Evolutionary conservation across 2,888 invertebrate species (phyloP).

Genomic region (Drosophila meridionalis): DNA sequence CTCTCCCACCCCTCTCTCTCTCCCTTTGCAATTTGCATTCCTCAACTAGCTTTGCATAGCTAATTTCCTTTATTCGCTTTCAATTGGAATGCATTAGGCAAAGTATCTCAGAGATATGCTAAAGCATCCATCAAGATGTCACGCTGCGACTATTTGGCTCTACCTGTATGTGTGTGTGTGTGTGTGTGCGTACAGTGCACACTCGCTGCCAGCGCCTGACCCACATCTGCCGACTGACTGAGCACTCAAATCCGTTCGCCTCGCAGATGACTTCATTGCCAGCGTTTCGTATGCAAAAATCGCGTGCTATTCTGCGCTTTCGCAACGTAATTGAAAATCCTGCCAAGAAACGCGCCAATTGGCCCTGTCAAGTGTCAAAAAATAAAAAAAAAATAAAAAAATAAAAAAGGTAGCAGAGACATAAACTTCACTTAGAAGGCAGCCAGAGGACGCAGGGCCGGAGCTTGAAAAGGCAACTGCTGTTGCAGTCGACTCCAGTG

Average conservation of each 20-base stretch:
- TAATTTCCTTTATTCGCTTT: constrained; percentile 15
- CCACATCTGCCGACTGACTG: constrained; percentile 23
- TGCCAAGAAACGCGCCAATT: constrained; percentile 49
- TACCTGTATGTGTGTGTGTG: neutral
- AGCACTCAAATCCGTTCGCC: constrained; percentile 8
- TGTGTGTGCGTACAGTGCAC: neutral
- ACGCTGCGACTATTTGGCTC: neutral
- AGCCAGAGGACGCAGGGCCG: neutral
- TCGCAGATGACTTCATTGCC: constrained; percentile 40
- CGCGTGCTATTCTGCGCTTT: constrained; percentile 32
- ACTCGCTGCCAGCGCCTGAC: constrained; percentile 8
- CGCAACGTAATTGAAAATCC: constrained; percentile 63
- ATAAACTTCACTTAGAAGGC: constrained; percentile 5
- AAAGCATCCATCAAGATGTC: constrained; percentile 10
- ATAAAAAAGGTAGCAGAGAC: constrained; percentile 36
- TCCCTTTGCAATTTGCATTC: neutral
- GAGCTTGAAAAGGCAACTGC: neutral
- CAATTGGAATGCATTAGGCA: constrained; percentile 12
- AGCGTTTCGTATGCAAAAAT: constrained; percentile 24
- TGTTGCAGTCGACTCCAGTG: constrained; percentile 1
- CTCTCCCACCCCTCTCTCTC: no score
- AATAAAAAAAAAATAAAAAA: constrained; percentile 36
- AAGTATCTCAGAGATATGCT: neutral
- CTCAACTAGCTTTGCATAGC: neutral
- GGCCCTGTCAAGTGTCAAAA: constrained; percentile 61